Conservation (phyloP, 1,140 invertebrate genomes). For the Orchestia grillus region DNA sequence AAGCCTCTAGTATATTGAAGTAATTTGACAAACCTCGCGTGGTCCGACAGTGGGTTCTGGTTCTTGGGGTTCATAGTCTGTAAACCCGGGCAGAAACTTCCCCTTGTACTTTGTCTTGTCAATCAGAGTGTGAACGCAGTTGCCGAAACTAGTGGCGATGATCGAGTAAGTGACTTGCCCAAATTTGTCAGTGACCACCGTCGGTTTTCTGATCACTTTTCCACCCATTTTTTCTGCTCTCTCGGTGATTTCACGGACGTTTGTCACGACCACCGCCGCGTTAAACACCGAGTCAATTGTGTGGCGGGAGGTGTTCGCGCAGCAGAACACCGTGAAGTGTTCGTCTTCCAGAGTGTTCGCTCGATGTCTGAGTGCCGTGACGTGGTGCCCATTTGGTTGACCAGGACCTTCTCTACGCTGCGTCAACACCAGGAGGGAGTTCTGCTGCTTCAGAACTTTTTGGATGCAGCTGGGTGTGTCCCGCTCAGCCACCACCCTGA, state of each 20-base stretch:
- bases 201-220: constrained; percentile 56
- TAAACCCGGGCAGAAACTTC: constrained; percentile 73
- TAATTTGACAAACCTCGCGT: not conserved
- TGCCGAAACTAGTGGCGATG: constrained; percentile 73
- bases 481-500: constrained; percentile 70
- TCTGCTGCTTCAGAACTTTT: constrained; percentile 71
- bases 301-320: constrained; percentile 58
- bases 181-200: constrained; percentile 69
- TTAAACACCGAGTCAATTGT: constrained; percentile 73
- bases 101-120: constrained; percentile 71
- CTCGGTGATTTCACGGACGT: constrained; percentile 70
- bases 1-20: too few relatives aligned
- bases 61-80: constrained; percentile 13
- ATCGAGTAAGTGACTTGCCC: constrained; percentile 72
- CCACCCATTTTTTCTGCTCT: constrained; percentile 68
- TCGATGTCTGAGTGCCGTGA: not conserved
- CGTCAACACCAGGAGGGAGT: constrained; percentile 72
- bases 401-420: constrained; percentile 62
- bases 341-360: constrained; percentile 59
- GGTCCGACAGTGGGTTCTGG: not conserved
- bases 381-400: not conserved
- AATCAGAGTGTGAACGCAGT: constrained; percentile 74
- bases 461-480: constrained; percentile 69
- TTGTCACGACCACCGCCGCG: constrained; percentile 73
- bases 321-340: constrained; percentile 70